phyloP scores from a whole-genome alignment of 2,888 invertebrate species.

The Dugesia japonica region DNA sequence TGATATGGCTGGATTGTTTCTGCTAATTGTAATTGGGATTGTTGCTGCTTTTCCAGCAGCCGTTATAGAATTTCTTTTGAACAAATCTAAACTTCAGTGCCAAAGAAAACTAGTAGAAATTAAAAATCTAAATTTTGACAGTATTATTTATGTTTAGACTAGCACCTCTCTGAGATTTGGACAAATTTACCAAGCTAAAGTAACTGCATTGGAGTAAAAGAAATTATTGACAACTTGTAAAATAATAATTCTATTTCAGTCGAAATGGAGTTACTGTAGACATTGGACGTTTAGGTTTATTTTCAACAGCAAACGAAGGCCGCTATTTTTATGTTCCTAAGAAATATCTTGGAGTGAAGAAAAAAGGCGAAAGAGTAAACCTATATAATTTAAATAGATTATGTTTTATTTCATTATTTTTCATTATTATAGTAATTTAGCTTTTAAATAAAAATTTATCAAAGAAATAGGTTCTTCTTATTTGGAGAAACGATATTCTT shows the following conservation, averaged over 20 bases:
- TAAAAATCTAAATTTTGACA: not conserved
- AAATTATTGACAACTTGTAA: not conserved
- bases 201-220: not conserved
- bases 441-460: no score
- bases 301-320: not conserved
- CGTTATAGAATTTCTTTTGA: not conserved
- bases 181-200: not conserved
- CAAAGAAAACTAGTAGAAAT: not conserved
- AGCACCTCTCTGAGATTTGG: not conserved
- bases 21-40: not conserved
- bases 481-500: no score
- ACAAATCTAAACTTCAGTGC: not conserved
- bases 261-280: not conserved
- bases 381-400: no score
- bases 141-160: not conserved
- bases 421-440: no score
- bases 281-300: not conserved
- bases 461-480: no score
- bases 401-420: no score
- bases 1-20: not conserved
- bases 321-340: not conserved
- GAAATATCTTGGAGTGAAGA: not conserved
- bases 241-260: not conserved
- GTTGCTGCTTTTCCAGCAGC: slow-evolving; percentile 1
- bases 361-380: not conserved